phyloP scores from a whole-genome alignment of 92 coral and sea anemone species.

The Bergia sp. region DNA sequence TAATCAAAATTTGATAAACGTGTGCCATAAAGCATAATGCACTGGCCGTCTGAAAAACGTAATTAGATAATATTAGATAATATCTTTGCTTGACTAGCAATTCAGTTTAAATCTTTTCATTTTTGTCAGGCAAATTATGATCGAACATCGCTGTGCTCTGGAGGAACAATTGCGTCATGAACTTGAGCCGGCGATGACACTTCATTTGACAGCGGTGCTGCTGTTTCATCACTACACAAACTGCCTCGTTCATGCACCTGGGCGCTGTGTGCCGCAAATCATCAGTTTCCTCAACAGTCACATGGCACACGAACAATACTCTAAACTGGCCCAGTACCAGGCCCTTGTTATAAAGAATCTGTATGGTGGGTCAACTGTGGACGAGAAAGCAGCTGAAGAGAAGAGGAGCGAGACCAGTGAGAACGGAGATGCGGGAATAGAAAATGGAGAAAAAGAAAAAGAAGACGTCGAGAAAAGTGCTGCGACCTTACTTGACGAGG shows the following conservation, averaged over 20 bases:
- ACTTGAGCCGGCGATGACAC: slow-evolving; percentile 94
- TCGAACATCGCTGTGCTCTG: slow-evolving; percentile 85
- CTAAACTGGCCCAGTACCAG: slow-evolving; percentile 79
- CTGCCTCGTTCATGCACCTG: slow-evolving; percentile 95
- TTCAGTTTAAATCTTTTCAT: background rate
- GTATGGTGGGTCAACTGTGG: slow-evolving; percentile 67
- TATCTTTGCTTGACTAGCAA: background rate
- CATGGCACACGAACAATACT: slow-evolving; percentile 79
- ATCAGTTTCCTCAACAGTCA: slow-evolving; percentile 71
- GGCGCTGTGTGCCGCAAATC: slow-evolving; percentile 97
- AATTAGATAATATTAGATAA: background rate
- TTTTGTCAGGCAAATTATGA: slow-evolving; percentile 65
- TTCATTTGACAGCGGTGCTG: slow-evolving; percentile 87
- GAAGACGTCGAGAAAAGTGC: slow-evolving; percentile 71
- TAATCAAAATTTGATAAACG: too few species aligned
- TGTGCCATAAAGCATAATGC: too few species aligned
- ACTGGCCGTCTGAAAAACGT: background rate
- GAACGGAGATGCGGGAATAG: slow-evolving; percentile 12
- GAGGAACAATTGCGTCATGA: slow-evolving; percentile 97
- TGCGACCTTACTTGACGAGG: slow-evolving; percentile 77
- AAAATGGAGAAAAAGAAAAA: slow-evolving; percentile 46
- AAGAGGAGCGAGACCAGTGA: slow-evolving; percentile 19
- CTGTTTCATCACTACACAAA: slow-evolving; percentile 89
- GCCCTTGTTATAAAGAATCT: slow-evolving; percentile 85
- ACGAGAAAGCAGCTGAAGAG: slow-evolving; percentile 60